A percentile compares a stretch with the other conserved stretches of the same genome.
These are phyloP conservation scores for Plagodis dolabraria DNA, from an alignment of 2,888 invertebrate genomes.

Conservation along the genomic window DNA sequence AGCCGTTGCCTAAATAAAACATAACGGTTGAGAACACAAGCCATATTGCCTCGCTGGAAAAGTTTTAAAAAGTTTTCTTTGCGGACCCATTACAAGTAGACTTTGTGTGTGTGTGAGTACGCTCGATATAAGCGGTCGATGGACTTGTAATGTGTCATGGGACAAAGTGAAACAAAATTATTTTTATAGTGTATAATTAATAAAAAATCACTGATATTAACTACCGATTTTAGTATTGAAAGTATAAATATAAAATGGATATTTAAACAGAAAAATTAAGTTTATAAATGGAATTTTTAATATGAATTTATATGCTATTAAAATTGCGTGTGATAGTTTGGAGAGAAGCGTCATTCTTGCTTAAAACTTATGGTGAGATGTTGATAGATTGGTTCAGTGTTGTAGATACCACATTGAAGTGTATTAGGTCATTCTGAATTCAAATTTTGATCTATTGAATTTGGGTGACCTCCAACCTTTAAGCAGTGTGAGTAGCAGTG, in stretches of 20 bases:
- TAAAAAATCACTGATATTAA: no score
- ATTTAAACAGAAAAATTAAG: no score
- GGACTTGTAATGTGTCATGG: conserved; percentile 53
- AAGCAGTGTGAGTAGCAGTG: conserved; percentile 57
- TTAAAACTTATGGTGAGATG: no score
- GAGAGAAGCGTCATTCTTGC: no score
- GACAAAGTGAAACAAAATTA: conserved; percentile 30
- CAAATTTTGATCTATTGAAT: conserved; percentile 48
- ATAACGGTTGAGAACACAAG: conserved; percentile 84
- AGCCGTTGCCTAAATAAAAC: conserved; percentile 82
- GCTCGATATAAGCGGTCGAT: conserved; percentile 77
- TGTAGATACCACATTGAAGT: no score
- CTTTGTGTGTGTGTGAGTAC: conserved; percentile 72
- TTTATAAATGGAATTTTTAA: no score
- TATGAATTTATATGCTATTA: no score
- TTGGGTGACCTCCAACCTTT: conserved; percentile 68
- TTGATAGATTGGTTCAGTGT: no score
- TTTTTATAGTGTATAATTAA: conserved; percentile 1
- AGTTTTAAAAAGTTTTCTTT: conserved; percentile 86
- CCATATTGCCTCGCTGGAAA: conserved; percentile 85
- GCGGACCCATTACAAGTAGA: conserved; percentile 83
- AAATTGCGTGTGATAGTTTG: no score
- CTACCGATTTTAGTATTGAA: no score
- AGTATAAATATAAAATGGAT: no score
- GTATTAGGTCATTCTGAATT: conserved; percentile 1